These are phyloP conservation scores for Mongoloraphidia duomilia DNA, from an alignment of 2,888 invertebrate species.

Conservation along the genomic window DNA sequence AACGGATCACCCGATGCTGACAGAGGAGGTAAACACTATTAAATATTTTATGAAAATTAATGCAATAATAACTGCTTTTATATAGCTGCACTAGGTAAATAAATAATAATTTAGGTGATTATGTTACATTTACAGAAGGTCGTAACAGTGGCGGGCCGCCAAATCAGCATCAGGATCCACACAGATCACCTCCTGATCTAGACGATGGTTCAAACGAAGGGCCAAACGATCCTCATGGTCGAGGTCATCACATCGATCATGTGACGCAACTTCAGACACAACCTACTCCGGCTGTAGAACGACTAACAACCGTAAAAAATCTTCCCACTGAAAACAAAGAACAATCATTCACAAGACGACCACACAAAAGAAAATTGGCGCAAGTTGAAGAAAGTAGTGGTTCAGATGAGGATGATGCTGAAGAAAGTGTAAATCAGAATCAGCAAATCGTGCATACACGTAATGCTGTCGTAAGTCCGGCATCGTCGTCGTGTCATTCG, in stretches of 20 bases:
- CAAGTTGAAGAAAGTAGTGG: slow-evolving; percentile 31
- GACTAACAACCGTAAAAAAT: slow-evolving; percentile 1
- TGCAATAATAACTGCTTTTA: too few species aligned
- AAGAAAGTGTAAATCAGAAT: slow-evolving; percentile 27
- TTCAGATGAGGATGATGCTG: slow-evolving; percentile 35
- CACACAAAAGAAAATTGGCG: slow-evolving; percentile 46
- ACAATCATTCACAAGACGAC: slow-evolving; percentile 29
- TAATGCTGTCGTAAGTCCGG: slow-evolving; percentile 40
- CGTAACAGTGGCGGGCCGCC: slow-evolving; percentile 39
- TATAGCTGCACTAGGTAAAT: too few species aligned
- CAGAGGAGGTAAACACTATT: slow-evolving; percentile 38
- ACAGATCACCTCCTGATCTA: slow-evolving; percentile 31
- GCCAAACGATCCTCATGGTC: slow-evolving; percentile 36
- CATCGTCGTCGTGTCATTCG: slow-evolving; percentile 48
- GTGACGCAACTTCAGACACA: slow-evolving; percentile 34
- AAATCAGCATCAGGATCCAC: slow-evolving; percentile 33
- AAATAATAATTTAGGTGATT: not conserved
- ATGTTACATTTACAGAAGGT: slow-evolving; percentile 30
- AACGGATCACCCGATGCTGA: slow-evolving; percentile 82
- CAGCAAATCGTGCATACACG: slow-evolving; percentile 16
- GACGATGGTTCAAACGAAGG: slow-evolving; percentile 33
- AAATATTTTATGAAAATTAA: too few species aligned
- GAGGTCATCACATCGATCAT: slow-evolving; percentile 34
- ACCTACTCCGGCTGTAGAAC: slow-evolving; percentile 5
- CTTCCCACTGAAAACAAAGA: slow-evolving; percentile 7